Percentiles rank a stretch among this genome's conserved stretches.
Conservation (phyloP, 1,140 invertebrate genomes). For the Grapholita molesta region DNA sequence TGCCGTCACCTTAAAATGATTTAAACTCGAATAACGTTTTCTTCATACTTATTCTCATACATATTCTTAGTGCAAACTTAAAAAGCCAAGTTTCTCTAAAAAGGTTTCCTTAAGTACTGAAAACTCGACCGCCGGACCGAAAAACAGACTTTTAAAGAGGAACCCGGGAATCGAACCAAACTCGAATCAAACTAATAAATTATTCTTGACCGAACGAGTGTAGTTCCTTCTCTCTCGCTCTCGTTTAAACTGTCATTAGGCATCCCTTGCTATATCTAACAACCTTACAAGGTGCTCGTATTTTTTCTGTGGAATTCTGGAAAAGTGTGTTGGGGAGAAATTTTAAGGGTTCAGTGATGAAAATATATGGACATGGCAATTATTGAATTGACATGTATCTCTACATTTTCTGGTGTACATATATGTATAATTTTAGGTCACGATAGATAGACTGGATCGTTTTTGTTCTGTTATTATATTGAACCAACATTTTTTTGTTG, state of each 20-base stretch:
- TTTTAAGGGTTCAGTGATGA: not conserved
- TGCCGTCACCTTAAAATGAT: no score
- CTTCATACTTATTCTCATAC: no score
- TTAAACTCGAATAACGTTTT: no score
- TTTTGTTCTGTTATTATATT: no score
- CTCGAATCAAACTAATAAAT: slow-evolving; percentile 12
- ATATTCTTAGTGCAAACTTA: not conserved
- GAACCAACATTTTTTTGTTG: no score
- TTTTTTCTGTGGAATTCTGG: not conserved
- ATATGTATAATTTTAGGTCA: no score
- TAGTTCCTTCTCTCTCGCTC: not conserved
- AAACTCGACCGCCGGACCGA: not conserved
- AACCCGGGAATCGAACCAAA: not conserved
- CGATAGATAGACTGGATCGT: no score
- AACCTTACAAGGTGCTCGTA: slow-evolving; percentile 5
- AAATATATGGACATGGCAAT: not conserved
- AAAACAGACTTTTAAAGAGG: not conserved
- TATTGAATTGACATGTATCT: no score
- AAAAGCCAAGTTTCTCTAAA: not conserved
- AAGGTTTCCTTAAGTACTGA: not conserved
- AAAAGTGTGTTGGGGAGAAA: not conserved
- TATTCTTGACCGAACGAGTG: not conserved
- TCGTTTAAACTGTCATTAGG: slow-evolving; percentile 9
- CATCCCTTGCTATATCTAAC: slow-evolving; percentile 13
- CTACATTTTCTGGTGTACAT: no score